phyloP scores from a whole-genome alignment of 2,113 vertebrate species.

The Dipodomys merriami region DNA sequence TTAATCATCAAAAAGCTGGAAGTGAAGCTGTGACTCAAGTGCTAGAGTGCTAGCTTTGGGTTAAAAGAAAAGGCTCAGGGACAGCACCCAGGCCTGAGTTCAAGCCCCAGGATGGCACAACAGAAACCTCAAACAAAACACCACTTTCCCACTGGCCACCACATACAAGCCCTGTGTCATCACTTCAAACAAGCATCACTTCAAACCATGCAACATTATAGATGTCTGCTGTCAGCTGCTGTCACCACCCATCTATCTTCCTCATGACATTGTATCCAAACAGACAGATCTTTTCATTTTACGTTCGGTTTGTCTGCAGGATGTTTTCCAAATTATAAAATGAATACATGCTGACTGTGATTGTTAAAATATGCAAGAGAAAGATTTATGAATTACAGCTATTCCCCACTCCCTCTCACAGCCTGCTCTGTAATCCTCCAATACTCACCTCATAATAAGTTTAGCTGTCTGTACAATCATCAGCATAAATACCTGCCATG shows the following conservation, averaged over 20 bases:
- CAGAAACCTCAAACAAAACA: background rate
- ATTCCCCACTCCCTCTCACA: background rate
- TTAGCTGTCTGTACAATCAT: constrained; percentile 19
- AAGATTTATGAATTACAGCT: constrained; percentile 38
- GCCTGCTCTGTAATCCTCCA: background rate
- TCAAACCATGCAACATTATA: background rate
- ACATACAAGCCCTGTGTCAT: background rate
- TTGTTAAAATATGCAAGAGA: background rate
- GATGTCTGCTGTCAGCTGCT: background rate
- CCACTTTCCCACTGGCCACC: background rate
- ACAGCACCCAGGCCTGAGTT: too few species aligned
- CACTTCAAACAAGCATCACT: background rate
- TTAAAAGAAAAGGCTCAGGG: too few species aligned
- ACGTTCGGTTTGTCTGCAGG: constrained; percentile 19
- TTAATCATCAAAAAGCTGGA: too few species aligned
- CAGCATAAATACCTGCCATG: constrained; percentile 28
- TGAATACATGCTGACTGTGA: constrained; percentile 2
- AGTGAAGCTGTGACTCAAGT: too few species aligned
- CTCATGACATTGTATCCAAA: background rate
- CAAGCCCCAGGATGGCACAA: too few species aligned
- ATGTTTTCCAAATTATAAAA: constrained; percentile 45
- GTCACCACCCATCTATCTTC: background rate
- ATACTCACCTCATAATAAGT: background rate
- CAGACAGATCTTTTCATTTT: constrained; percentile 37
- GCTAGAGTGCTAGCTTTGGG: too few species aligned